Base-by-base conservation (phyloP, 2,797 vertebrate genomes). In the Rhadinocentrus ornatus region DNA sequence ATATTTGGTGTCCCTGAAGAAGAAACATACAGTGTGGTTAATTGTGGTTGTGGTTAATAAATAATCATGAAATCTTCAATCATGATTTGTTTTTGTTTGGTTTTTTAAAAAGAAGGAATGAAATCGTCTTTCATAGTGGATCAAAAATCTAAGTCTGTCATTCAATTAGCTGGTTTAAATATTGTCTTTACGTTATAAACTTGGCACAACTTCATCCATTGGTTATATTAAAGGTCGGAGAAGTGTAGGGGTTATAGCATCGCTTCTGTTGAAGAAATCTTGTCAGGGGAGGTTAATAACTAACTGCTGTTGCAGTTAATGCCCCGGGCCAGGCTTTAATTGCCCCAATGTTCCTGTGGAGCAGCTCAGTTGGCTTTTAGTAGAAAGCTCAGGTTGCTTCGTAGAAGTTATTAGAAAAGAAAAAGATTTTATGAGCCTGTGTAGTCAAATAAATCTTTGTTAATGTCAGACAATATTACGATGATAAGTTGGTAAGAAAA, bases 221-320 rank as follows among this genome's bases (percentile, higher is more conserved):
- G 1, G 13, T 63, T 66, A 55, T 59, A 15, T 61, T 24, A 57
- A 55, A 55, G 59, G 22, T 71, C 44, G 58, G 55, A 46, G 60
- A 61, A 62, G 64, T 26, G 0, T 31, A 46, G 15, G 70, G 66
- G 44, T 52, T 53, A 62, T 20, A 34, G 44, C 41, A 20, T 75
- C 24, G 26, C 22, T 72, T 84, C 65, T 69, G 20, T 39, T 1
- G 32, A 69, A 78, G 78, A 74, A 26, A 85, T 77, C 77, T 69
- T 8, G 34, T 80, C 22, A 18, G 41, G 63, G 60, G 27, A 24
- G 59, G 62, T 35, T 60, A 85, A 80, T 81, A 18, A 52, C 37
- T 57, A 56, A 20, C 44, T 39, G 9, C 44, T 61, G 56, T 53
- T 55, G 48, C 9, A n/a, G 37, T 20, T 26, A 13, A 11, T 12